phyloP scores from a whole-genome alignment of 2,113 vertebrate genomes.

The Dasyurus viverrinus region DNA sequence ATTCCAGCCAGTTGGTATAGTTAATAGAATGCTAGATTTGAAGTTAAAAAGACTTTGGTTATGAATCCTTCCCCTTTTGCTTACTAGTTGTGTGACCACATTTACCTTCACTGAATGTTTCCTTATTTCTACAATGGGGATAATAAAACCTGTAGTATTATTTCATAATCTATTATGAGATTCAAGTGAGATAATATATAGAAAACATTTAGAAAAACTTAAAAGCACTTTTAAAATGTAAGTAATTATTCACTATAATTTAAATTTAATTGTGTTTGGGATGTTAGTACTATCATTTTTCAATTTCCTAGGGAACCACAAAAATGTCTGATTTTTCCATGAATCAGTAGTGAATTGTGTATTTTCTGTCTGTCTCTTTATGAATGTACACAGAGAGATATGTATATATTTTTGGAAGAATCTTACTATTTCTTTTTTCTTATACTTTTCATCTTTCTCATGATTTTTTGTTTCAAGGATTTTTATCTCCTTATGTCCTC shows the following conservation, averaged over 20 bases:
- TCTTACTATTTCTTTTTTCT: not conserved
- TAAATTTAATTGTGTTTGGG: slow-evolving; percentile 43
- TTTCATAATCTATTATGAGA: not conserved
- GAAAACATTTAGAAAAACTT: not conserved
- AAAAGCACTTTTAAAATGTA: not conserved
- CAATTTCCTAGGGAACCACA: slow-evolving; percentile 25
- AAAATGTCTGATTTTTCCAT: not conserved
- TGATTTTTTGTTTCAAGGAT: not conserved
- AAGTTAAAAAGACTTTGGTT: not conserved
- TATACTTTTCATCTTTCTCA: not conserved
- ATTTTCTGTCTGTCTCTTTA: not conserved
- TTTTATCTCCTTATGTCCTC: not conserved
- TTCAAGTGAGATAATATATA: not conserved
- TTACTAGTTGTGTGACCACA: not conserved
- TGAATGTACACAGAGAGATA: not conserved
- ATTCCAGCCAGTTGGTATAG: slow-evolving; percentile 48
- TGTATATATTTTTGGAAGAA: not conserved
- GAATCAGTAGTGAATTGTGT: not conserved
- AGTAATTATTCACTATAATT: slow-evolving; percentile 36
- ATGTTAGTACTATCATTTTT: slow-evolving; percentile 13
- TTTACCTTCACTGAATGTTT: not conserved
- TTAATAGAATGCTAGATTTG: not conserved
- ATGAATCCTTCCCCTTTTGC: not conserved
- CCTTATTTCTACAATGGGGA: not conserved
- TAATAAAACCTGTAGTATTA: not conserved